Conservation (phyloP, 2,888 invertebrate species). For the Coremacera marginata region DNA sequence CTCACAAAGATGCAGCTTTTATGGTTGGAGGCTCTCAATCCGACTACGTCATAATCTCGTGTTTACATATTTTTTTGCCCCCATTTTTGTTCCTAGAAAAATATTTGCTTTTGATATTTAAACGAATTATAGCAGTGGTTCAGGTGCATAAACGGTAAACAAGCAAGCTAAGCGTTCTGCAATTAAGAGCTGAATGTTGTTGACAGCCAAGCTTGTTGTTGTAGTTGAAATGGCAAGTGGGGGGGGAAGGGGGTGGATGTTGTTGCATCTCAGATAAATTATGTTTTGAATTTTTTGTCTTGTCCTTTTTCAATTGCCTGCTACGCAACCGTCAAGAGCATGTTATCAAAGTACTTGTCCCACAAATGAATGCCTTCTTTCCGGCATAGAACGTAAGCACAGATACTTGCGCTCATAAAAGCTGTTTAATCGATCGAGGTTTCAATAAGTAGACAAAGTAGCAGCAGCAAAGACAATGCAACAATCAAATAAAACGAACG, state of each 20-base stretch:
- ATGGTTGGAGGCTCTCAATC: constrained; percentile 3
- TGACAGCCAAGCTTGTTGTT: background rate
- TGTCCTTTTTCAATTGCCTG: constrained; percentile 3
- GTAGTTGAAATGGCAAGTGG: background rate
- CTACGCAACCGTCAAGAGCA: background rate
- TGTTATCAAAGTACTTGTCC: too few species aligned
- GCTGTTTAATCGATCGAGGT: background rate
- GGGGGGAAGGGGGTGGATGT: background rate
- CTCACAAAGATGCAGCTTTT: constrained; percentile 25
- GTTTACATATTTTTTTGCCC: background rate
- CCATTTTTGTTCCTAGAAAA: background rate
- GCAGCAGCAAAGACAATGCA: background rate
- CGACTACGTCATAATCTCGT: background rate
- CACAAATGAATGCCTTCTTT: background rate
- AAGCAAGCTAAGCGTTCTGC: constrained; percentile 27
- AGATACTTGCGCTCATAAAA: background rate
- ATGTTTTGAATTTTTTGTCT: background rate
- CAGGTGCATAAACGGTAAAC: constrained; percentile 20
- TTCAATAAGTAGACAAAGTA: background rate
- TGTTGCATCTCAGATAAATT: background rate
- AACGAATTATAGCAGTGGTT: constrained; percentile 35
- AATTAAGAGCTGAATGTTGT: constrained; percentile 35
- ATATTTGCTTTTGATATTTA: constrained; percentile 38
- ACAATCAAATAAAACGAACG: background rate
- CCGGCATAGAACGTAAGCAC: background rate